Evolutionary conservation across 1,140 invertebrate species (phyloP).

Genomic region (Drosophila repletoides): DNA sequence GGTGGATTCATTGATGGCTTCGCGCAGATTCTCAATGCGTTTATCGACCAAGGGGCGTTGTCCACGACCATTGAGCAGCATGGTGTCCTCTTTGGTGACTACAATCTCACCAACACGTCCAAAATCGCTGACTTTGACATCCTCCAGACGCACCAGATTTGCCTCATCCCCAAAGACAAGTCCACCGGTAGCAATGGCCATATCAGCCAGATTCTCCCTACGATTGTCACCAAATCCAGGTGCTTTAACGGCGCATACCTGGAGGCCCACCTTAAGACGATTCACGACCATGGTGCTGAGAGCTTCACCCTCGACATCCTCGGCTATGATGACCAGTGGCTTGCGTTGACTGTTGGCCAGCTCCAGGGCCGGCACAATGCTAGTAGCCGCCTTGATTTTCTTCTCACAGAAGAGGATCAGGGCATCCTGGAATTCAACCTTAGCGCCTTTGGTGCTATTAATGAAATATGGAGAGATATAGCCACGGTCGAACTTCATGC

Average conservation of each 20-base stretch:
- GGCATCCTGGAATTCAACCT: slow-evolving; percentile 99
- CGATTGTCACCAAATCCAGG: slow-evolving; percentile 99
- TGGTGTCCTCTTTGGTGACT: slow-evolving; percentile 99
- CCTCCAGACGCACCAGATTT: slow-evolving; percentile 97
- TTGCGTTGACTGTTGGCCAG: slow-evolving; percentile 96
- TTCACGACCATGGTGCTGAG: slow-evolving; percentile 98
- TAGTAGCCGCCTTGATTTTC: slow-evolving; percentile 98
- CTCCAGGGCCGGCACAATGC: slow-evolving; percentile 98
- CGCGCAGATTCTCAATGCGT: slow-evolving; percentile 93
- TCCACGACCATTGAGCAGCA: slow-evolving; percentile 94
- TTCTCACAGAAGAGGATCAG: slow-evolving; percentile 97
- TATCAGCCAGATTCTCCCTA: slow-evolving; percentile 97
- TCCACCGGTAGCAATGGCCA: slow-evolving; percentile 98
- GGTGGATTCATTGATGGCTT: slow-evolving; percentile 95
- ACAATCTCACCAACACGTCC: slow-evolving; percentile 96
- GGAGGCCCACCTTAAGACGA: slow-evolving; percentile 97
- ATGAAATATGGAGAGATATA: slow-evolving; percentile 99
- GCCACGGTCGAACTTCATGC: slow-evolving; percentile 99
- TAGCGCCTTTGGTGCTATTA: slow-evolving; percentile 97
- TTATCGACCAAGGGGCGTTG: slow-evolving; percentile 93
- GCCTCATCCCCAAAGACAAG: slow-evolving; percentile 99
- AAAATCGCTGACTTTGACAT: slow-evolving; percentile 93
- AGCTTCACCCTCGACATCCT: slow-evolving; percentile 99
- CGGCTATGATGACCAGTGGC: slow-evolving; percentile 97
- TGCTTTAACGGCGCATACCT: slow-evolving; percentile 99